These are phyloP conservation scores for Cephus pygmeus DNA, from an alignment of 2,888 invertebrate genomes.

Conservation along the genomic window DNA sequence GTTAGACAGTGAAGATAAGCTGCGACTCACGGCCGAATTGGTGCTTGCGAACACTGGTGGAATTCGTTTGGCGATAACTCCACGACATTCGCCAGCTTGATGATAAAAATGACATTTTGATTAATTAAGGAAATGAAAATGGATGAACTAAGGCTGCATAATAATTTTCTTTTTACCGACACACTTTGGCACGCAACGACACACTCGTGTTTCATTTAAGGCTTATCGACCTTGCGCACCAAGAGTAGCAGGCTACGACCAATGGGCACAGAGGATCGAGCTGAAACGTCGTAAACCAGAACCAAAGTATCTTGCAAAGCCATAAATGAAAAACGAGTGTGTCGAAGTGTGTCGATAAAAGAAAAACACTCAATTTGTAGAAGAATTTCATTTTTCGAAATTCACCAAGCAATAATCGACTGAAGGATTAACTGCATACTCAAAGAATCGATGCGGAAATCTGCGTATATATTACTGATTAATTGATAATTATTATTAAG, in stretches of 20 bases:
- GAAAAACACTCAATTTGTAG: neutral
- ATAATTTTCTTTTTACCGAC: neutral
- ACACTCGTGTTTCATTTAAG: too few relatives aligned
- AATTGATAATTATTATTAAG: neutral
- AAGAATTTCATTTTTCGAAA: neutral
- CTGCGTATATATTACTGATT: neutral
- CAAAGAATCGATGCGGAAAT: neutral
- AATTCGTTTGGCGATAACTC: slow-evolving; percentile 46
- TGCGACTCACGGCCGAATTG: slow-evolving; percentile 65
- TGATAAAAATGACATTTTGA: neutral
- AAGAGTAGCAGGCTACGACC: too few relatives aligned
- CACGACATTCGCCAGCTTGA: slow-evolving; percentile 11
- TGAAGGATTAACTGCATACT: neutral
- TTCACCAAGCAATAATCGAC: neutral
- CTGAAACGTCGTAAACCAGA: too few relatives aligned
- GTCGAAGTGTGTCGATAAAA: too few relatives aligned
- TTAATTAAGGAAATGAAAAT: neutral
- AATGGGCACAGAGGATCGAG: too few relatives aligned
- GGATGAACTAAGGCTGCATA: neutral
- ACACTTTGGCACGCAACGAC: too few relatives aligned
- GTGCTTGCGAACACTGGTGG: slow-evolving; percentile 62
- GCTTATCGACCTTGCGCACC: too few relatives aligned
- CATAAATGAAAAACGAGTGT: too few relatives aligned
- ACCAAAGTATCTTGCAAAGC: too few relatives aligned
- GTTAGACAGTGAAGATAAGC: slow-evolving; percentile 59